Evolutionary conservation across 1,140 invertebrate species (phyloP), one percentile per base, ranked within the genome.

Genomic region (Drosophila mayri): DNA sequence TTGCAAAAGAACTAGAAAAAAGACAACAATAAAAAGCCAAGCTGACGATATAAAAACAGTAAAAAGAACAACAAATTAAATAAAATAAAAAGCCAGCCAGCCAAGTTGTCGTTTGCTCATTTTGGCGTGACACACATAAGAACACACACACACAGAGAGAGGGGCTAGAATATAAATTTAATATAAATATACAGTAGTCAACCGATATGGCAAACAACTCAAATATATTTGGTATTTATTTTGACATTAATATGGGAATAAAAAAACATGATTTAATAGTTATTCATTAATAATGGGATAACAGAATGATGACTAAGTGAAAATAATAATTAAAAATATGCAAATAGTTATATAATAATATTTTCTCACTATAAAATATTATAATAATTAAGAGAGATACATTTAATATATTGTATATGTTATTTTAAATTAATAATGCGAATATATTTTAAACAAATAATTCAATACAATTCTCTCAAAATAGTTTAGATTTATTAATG

Each of bases 101-200:
- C 43, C 75, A 68, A 78, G 44, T 76, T 76, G 73, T 78, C 76
- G 66, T 79, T 78, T 71, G 75, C 74, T 76, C 64, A 76, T 62
- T 79, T 79, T 78, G 62, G 54, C 62, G 49, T 79, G 75, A 77
- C 64, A 77, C 74, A 77, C 79, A 61, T 77, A 65, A 61, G 63
- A 74, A 79, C 37, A 49, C 35, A 41, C 25, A 35, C 6, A 50
- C 25, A 52, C 10, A 18, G 5, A 3, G n/a, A 35, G 18, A 10
- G 18, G 4, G 41, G 9, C 22, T 20, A 22, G 37, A 37, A 55
- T 55, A 55, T 55, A 55, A 22, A 61, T 41, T 61, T 64, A 64
- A 38, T 62, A 28, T 28, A 54, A 22, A 32, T 61, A 41, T 64
- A 64, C 37, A 52, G 50, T 52, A 20, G 3, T 0, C 18, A 14